Evolutionary conservation across 2,113 vertebrate species (phyloP).

Genomic region (Varanus komodoensis): DNA sequence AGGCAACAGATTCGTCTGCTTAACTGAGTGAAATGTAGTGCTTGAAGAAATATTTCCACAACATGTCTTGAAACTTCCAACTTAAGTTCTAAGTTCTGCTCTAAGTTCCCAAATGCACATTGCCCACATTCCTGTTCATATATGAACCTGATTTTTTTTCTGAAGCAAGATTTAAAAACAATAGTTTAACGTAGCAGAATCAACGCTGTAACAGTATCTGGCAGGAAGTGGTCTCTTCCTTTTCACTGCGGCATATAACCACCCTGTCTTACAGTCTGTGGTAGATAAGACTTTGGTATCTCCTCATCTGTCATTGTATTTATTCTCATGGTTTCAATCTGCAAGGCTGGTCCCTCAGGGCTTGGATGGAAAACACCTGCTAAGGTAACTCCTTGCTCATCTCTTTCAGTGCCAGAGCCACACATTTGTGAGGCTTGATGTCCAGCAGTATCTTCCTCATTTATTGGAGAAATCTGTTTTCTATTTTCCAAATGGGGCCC

Average conservation of each 20-base stretch:
- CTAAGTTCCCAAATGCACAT: not conserved
- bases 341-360: slow-evolving; percentile 62
- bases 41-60: slow-evolving; percentile 50
- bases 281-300: slow-evolving; percentile 85
- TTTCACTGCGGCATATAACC: slow-evolving; percentile 91
- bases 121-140: slow-evolving; percentile 29
- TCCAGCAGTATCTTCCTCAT: slow-evolving; percentile 68
- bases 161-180: slow-evolving; percentile 55
- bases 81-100: slow-evolving; percentile 12
- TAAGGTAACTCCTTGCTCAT: slow-evolving; percentile 59
- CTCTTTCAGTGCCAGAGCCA: slow-evolving; percentile 76
- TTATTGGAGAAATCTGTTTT: slow-evolving; percentile 52
- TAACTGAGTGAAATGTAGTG: slow-evolving; percentile 67
- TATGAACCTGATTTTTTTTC: slow-evolving; percentile 40
- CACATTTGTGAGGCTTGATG: slow-evolving; percentile 71
- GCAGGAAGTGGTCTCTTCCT: slow-evolving; percentile 54
- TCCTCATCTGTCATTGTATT: slow-evolving; percentile 62
- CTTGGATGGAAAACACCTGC: slow-evolving; percentile 55
- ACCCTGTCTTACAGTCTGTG: slow-evolving; percentile 84
- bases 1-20: slow-evolving; percentile 39
- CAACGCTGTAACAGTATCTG: slow-evolving; percentile 57
- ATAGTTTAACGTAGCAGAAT: slow-evolving; percentile 67
- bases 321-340: slow-evolving; percentile 54
- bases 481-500: slow-evolving; percentile 73
- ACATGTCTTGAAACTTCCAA: slow-evolving; percentile 45